phyloP scores from a whole-genome alignment of 2,797 vertebrate species.

The Tarsius wallacei region DNA sequence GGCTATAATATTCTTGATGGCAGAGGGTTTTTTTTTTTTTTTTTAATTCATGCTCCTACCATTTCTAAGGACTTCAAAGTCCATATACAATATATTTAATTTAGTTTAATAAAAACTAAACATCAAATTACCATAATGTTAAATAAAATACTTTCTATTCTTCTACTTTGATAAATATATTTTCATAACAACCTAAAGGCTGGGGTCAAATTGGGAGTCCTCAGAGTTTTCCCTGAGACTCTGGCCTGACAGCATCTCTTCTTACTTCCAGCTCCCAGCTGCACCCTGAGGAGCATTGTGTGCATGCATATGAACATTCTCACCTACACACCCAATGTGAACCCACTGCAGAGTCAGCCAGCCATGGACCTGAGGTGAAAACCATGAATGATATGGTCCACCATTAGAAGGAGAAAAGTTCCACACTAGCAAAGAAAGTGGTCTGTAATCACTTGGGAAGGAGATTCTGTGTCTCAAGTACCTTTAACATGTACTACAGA shows the following conservation, averaged over 20 bases:
- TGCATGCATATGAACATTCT: rapidly evolving
- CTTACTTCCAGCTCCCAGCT: neutral
- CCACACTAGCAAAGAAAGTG: neutral
- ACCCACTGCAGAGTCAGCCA: neutral
- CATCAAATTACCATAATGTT: neutral
- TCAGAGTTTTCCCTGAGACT: neutral
- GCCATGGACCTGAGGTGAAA: neutral
- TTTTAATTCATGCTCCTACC: neutral
- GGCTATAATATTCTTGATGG: neutral
- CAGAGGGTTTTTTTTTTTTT: too few species aligned
- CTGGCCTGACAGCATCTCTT: neutral
- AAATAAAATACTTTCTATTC: neutral
- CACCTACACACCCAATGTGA: too few species aligned
- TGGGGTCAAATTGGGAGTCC: neutral
- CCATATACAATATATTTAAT: neutral
- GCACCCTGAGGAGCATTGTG: neutral
- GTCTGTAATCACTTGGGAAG: neutral
- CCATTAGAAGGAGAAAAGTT: neutral
- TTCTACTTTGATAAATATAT: neutral
- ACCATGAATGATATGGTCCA: neutral
- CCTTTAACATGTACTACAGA: neutral
- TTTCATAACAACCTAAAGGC: neutral
- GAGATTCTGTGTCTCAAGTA: neutral
- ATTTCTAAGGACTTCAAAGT: neutral
- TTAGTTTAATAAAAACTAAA: too few species aligned